Base-by-base conservation (phyloP, 2,113 vertebrate species). In the Gadus chalcogrammus region DNA sequence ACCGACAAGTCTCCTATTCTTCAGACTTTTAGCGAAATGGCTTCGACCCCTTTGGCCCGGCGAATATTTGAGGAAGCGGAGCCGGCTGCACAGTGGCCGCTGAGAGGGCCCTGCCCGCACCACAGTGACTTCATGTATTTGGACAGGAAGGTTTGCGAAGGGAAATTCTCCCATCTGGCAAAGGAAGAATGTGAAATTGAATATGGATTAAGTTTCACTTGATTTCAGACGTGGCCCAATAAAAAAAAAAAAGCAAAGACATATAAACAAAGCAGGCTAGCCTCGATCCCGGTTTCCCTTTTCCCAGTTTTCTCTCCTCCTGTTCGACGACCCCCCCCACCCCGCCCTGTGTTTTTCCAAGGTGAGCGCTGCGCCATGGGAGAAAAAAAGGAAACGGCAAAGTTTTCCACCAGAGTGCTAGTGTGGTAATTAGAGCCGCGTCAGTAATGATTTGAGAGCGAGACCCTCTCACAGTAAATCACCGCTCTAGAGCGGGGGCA, bases 131-230 rank as follows among this genome's bases (percentile, higher is more conserved):
- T 88, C 80, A 82, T 86, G 76, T 82, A 71, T 88, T 84, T 85
- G 79, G 79, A 75, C 78, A 87, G 70, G 53, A 12, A 17, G 60
- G 22, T 20, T 75, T 81, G 71, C 59, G 56, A 75, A 75, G 83
- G 84, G 76, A 82, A 87, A 85, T 78, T 72, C 80, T 72, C 75
- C 78, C 80, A 63, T 79, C 76, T 81, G 78, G 73, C 56, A 68
- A 48, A 79, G 82, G 78, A 87, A 86, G 85, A 72, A 84, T 71
- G 73, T 88, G 85, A 91, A 89, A 89, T 62, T 74, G 64, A 82
- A 87, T 85, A 89, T 78, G 87, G 71, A 82, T 82, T 79, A 61
- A 15, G 77, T 88, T 82, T 86, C 81, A 85, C 73, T 77, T 78
- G 68, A 81, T 83, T 77, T 89, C 58, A 77, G 69, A 82, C 18